phyloP scores from a whole-genome alignment of 2,113 vertebrate species.

The Bolborhynchus lineola region DNA sequence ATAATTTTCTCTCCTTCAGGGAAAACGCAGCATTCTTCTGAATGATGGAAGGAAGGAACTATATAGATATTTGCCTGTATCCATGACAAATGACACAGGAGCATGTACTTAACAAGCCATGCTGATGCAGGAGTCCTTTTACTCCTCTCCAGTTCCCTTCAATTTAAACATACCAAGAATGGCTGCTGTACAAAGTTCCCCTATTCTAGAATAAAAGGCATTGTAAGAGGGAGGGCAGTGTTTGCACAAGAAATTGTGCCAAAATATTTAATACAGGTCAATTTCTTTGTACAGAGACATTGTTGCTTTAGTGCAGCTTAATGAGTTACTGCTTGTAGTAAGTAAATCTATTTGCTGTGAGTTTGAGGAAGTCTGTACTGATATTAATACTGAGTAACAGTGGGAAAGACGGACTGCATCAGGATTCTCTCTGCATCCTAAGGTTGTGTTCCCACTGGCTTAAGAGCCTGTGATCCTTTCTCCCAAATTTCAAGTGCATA shows the following conservation, averaged over 20 bases:
- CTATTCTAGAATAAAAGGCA: not conserved
- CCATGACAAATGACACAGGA: not conserved
- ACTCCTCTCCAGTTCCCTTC: not conserved
- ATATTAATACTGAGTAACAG: not conserved
- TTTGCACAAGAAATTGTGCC: not conserved
- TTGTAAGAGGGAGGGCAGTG: not conserved
- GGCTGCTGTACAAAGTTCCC: not conserved
- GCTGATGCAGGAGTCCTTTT: not conserved
- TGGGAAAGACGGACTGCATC: not conserved
- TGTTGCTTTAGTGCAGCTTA: not conserved
- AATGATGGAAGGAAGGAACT: not conserved
- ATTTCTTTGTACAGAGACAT: not conserved
- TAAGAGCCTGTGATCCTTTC: not conserved
- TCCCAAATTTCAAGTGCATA: not conserved
- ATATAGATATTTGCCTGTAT: not conserved
- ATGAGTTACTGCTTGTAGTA: not conserved
- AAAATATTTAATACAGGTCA: not conserved
- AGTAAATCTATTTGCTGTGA: not conserved
- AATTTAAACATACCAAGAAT: not conserved
- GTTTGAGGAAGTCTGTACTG: not conserved
- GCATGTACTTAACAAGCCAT: not conserved
- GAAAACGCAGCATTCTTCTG: not conserved
- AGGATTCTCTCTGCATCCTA: not conserved
- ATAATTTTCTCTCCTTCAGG: not conserved
- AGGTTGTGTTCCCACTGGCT: not conserved